Evolutionary conservation across 2,113 vertebrate species (phyloP), one percentile per base, ranked within the genome.

Genomic region (Vimba vimba): DNA sequence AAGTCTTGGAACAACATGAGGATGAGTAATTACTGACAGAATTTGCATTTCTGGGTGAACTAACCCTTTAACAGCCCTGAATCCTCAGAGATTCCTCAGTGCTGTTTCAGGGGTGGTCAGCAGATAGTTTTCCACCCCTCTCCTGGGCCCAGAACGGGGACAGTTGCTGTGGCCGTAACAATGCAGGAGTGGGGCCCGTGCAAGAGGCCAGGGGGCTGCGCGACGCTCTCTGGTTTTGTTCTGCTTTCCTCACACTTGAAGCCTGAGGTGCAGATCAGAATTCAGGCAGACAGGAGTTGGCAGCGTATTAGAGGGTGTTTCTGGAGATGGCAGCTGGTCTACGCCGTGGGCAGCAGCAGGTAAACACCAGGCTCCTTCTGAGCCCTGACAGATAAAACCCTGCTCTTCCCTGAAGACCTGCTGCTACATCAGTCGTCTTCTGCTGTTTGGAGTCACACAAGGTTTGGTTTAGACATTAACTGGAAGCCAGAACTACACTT

Each of bases 291-390:
- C 91, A 92, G 90, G 82, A 88, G 90, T 82, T 89, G 85, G 89
- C 85, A 86, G 79, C 82, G 81, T 60, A 83, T 88, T 80, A 89
- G 86, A 86, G 85, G 90, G 76, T 85, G 84, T 85, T 87, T 87
- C 66, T 86, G 82, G 84, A 86, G 80, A 60, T 92, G 92, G 90
- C 94, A 94, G 93, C 92, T 94, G 93, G 90, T 91, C 89, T 90
- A 85, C 87, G 91, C 86, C 47, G 89, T 87, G 87, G 89, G 85
- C 88, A 88, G 90, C 91, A 91, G 93, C 94, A 94, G 93, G 92
- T 93, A 93, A 94, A 92, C 30, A 88, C 88, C 89, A 89, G 85
- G 74, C 90, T 90, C 84, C 91, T 88, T 89, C 83, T 84, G 82
- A 90, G 88, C 57, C 47, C 57, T 30, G 88, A 89, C 82, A 90